phyloP scores from a whole-genome alignment of 2,888 invertebrate species.

The Argyresthia albistria region DNA sequence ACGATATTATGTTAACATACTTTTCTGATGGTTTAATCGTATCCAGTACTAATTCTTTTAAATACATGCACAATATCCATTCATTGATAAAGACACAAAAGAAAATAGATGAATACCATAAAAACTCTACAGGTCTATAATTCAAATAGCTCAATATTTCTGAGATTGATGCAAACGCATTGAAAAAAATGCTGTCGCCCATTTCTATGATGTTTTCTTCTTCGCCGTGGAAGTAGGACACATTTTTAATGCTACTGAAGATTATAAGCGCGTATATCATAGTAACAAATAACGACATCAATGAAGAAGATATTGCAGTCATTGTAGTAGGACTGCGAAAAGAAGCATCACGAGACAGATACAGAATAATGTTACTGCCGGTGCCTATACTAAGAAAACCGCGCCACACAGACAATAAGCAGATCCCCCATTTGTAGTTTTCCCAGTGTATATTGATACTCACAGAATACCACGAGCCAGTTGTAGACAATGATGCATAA shows the following conservation, averaged over 20 bases:
- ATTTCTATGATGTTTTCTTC: slow-evolving; percentile 46
- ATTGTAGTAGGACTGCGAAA: slow-evolving; percentile 57
- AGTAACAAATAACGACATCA: slow-evolving; percentile 32
- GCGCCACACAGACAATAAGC: neutral
- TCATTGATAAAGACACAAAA: slow-evolving; percentile 36
- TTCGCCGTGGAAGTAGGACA: slow-evolving; percentile 55
- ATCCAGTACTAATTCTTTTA: slow-evolving; percentile 19
- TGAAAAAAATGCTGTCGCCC: slow-evolving; percentile 32
- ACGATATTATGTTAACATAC: neutral
- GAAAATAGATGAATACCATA: slow-evolving; percentile 44
- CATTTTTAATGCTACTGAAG: slow-evolving; percentile 45
- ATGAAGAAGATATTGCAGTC: slow-evolving; percentile 38
- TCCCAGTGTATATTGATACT: slow-evolving; percentile 27
- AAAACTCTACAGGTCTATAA: slow-evolving; percentile 35
- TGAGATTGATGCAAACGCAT: slow-evolving; percentile 35
- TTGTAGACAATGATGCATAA: slow-evolving; percentile 40
- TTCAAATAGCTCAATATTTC: slow-evolving; percentile 50
- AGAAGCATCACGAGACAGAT: slow-evolving; percentile 36
- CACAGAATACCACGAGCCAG: slow-evolving; percentile 45
- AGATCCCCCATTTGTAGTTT: neutral
- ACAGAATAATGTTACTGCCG: slow-evolving; percentile 42
- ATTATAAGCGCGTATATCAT: slow-evolving; percentile 33
- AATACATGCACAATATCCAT: slow-evolving; percentile 39
- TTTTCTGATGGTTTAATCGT: too few species aligned
- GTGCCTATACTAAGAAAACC: slow-evolving; percentile 38